Base-by-base conservation (phyloP, 2,888 invertebrate species). In the Agrochola lychnidis region DNA sequence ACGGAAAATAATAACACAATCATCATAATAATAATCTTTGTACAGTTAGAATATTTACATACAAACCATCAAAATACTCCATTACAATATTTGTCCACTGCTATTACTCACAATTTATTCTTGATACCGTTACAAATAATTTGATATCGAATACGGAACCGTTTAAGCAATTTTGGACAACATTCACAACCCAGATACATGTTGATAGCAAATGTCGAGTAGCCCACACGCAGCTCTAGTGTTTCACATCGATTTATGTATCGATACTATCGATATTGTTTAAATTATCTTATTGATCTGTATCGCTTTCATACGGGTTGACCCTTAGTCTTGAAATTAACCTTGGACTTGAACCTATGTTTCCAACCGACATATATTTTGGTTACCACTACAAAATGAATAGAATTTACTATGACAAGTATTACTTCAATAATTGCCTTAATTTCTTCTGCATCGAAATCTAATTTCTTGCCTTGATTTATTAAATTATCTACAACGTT, bases 41-140 rank as follows among this genome's bases (percentile, higher is more conserved):
- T 77, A 84, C 82, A 68, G 77, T 80, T 80, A 83, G 42, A 73
- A 77, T 84, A 81, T 83, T 77, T 84, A 77, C 81, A 80, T 77
- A 73, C 12, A 83, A 68, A 82, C 51, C 72, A 61, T 63, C 59
- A 70, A 79, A 76, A 70, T 70, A 51, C 51, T 64, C 70, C 30
- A 82, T 75, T 63, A 83, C 57, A 66, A 76, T 77, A 74, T 83
- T 81, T 78, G 83, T 81, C 83, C 70, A 63, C 77, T 73, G 9
- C 78, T 78, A 78, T 79, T 85, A 87, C 76, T 51, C 30, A 78
- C 63, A 76, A 79, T 84, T 87, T 87, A 87, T 87, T 76, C 40
- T 14, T 2, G 12, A 51, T 76, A 76, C 87, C 84, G 86, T 87
- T 87, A 87, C 64, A 84, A 80, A 87, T 86, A 87, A 87, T 84